These are phyloP conservation scores for Protophormia terraenovae DNA, from an alignment of 2,888 invertebrate genomes.

Conservation along the genomic window DNA sequence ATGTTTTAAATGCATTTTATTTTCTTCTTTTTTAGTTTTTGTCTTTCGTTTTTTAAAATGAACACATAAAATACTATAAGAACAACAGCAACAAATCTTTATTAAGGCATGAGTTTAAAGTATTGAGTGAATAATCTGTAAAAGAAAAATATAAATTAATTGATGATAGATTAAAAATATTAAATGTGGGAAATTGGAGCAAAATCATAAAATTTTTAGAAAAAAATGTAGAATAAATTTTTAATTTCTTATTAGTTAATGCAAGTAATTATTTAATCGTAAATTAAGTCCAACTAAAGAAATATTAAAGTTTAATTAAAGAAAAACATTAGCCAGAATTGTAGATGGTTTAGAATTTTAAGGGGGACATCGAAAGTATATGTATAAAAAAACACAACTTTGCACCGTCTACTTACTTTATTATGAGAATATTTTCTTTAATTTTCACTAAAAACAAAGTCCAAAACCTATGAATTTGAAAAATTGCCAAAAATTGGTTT, in stretches of 20 bases:
- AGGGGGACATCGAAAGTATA: not conserved
- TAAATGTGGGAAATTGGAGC: not conserved
- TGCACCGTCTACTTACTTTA: too few relatives aligned
- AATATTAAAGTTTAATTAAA: not conserved
- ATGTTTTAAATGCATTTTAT: conserved; percentile 64
- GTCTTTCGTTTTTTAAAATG: conserved; percentile 2
- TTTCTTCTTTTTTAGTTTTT: not conserved
- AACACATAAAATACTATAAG: conserved; percentile 14
- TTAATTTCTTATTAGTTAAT: not conserved
- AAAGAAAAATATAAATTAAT: not conserved
- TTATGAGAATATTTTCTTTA: too few relatives aligned
- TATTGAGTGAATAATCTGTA: conserved; percentile 48
- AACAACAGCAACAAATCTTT: conserved; percentile 5
- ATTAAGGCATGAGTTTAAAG: conserved; percentile 21
- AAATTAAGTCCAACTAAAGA: not conserved
- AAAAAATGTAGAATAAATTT: not conserved
- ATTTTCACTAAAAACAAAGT: too few relatives aligned
- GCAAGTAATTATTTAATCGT: too few relatives aligned
- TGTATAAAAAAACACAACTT: too few relatives aligned
- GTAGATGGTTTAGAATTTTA: not conserved
- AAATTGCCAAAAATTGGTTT: too few relatives aligned
- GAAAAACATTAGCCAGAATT: not conserved
- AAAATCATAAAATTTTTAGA: not conserved
- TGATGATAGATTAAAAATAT: not conserved
- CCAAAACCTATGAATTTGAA: too few relatives aligned